phyloP scores from a whole-genome alignment of 2,113 vertebrate species.

The Struthio camelus region DNA sequence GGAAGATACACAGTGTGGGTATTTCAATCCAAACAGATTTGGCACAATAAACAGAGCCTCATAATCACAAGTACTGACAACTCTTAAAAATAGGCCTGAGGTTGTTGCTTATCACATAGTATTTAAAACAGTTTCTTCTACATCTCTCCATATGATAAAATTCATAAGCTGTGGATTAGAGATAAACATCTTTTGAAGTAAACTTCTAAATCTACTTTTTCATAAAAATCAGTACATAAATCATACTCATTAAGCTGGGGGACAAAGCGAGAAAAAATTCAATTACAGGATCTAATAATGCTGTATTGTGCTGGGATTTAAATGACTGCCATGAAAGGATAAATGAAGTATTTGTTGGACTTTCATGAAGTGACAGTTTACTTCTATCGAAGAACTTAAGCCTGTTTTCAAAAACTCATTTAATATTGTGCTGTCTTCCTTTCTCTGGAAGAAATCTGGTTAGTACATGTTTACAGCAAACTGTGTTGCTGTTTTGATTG shows the following conservation, averaged over 20 bases:
- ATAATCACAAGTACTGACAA: background rate
- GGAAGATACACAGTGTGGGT: background rate
- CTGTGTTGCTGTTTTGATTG: constrained; percentile 34
- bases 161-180: background rate
- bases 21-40: background rate
- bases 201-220: background rate
- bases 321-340: constrained; percentile 6
- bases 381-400: background rate
- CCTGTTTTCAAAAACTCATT: background rate
- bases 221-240: background rate
- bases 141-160: background rate
- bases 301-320: constrained; percentile 2
- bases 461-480: constrained; percentile 31
- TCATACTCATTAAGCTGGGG: background rate
- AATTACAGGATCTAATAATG: background rate
- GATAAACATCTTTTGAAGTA: background rate
- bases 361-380: constrained; percentile 4
- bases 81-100: background rate
- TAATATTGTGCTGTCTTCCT: background rate
- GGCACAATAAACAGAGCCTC: background rate
- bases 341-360: background rate
- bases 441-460: background rate
- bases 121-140: background rate
- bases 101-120: background rate
- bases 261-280: background rate